These are phyloP conservation scores for Trissoscelio sp. DNA, from an alignment of 2,888 invertebrate species.

Conservation along the genomic window DNA sequence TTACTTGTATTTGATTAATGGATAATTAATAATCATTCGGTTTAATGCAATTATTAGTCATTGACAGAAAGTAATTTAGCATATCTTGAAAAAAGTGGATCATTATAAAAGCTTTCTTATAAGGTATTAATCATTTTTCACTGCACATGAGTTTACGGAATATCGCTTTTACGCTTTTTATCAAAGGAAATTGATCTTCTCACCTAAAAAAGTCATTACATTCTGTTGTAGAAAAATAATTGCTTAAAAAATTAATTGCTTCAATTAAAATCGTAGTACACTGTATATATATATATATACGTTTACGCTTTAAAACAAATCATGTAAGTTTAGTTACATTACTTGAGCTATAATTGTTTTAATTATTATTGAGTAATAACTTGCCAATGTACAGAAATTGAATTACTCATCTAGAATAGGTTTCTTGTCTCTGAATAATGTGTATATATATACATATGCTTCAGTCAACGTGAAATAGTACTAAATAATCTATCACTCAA, in stretches of 20 bases:
- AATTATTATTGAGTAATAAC: constrained; percentile 1
- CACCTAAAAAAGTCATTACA: not conserved
- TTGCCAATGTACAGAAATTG: not conserved
- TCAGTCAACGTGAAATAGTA: too few relatives aligned
- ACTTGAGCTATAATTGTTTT: not conserved
- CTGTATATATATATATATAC: too few relatives aligned
- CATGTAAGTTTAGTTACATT: not conserved
- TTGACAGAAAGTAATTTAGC: too few relatives aligned
- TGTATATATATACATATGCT: not conserved
- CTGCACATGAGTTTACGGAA: too few relatives aligned
- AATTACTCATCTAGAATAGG: not conserved
- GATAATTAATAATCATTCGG: too few relatives aligned
- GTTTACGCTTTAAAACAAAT: not conserved
- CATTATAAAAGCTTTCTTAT: too few relatives aligned
- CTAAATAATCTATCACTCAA: too few relatives aligned
- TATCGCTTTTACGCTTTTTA: too few relatives aligned
- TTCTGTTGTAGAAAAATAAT: not conserved
- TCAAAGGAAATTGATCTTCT: not conserved
- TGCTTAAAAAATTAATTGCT: not conserved
- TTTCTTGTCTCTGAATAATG: not conserved
- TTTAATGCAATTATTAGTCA: too few relatives aligned
- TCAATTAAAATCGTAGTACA: not conserved
- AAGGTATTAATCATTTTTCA: too few relatives aligned
- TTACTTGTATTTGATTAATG: too few relatives aligned
- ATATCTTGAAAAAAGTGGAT: too few relatives aligned